Base-by-base conservation (phyloP, 2,888 invertebrate species). In the Galeruca laticollis region DNA sequence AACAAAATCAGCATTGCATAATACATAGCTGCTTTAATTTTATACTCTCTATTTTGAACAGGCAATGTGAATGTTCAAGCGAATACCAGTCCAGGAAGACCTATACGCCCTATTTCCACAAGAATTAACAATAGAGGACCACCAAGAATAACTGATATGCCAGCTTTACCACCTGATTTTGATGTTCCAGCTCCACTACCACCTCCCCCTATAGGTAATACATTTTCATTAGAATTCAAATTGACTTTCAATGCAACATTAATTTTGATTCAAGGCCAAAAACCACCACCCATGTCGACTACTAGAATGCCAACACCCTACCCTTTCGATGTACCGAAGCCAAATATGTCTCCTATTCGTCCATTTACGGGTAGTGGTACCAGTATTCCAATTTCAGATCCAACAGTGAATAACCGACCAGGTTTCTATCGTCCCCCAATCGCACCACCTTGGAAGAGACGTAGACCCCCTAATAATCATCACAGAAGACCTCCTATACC, bases 81-180 rank as follows among this genome's bases (percentile, higher is more conserved):
- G 0, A 94, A 93, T 76, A 91, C 93, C 0, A 91, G 90, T 68
- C 86, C 88, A 2, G 81, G 90, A 0, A 87, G 93, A 68, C 92
- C 92, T 2, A 81, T 88, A 13, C 86, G 93, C 13, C 94, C 94
- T 0, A 86, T 92, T 78, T 89, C 90, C 26, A 92, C 93, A 2
- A 88, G 96, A 72, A 96, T 97, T 15, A 97, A 97, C 80, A 95
- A 97, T 82, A 87, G 97, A 70, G 96, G 96, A 0, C 97, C 96
- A 0, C 96, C 96, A 0, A 89, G 94, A 74, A 93, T 95, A 75
- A 91, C 93, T 0, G 94, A 95, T 78, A 88, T 92, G 0, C 92
- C 93, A 51, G 90, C 91, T 0, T 77, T 93, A 33, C 90, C 90
- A 0, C 88, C 91, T n/a, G 91, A 92, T 70, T 90, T 90, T 73